Evolutionary conservation across 2,888 invertebrate genomes (phyloP).

Genomic region (Eilema griseolum): DNA sequence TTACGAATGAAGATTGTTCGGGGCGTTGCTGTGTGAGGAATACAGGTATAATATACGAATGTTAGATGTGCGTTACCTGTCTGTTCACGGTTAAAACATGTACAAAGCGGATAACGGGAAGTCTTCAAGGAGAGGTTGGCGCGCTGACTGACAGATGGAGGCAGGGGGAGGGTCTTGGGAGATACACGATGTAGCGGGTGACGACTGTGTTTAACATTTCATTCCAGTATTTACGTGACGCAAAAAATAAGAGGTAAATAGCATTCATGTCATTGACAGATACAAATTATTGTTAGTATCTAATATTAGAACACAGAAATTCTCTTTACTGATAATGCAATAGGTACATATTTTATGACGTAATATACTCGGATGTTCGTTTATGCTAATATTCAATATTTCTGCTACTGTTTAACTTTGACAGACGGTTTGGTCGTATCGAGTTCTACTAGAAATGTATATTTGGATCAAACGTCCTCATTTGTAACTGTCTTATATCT

Average conservation of each 20-base stretch:
- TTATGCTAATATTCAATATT: not conserved
- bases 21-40: conserved; percentile 16
- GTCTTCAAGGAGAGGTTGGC: conserved; percentile 10
- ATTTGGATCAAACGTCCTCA: not conserved
- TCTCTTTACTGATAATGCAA: not conserved
- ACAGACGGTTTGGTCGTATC: not conserved
- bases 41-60: not conserved
- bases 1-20: conserved; percentile 35
- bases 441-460: not conserved
- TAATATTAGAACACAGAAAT: not conserved
- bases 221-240: conserved; percentile 17
- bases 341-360: not conserved
- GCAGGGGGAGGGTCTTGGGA: conserved; percentile 10
- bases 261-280: conserved; percentile 6
- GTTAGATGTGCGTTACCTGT: conserved; percentile 23
- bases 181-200: conserved; percentile 10
- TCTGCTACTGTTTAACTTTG: conserved; percentile 1
- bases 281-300: not conserved
- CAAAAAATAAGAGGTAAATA: conserved; percentile 3
- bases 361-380: no score
- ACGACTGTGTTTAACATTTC: conserved; percentile 34
- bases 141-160: conserved; percentile 13
- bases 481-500: not conserved
- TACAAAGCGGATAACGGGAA: conserved; percentile 33
- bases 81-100: conserved; percentile 19